Conservation (phyloP, 2,113 vertebrate genomes). For the Calidris pygmaea region DNA sequence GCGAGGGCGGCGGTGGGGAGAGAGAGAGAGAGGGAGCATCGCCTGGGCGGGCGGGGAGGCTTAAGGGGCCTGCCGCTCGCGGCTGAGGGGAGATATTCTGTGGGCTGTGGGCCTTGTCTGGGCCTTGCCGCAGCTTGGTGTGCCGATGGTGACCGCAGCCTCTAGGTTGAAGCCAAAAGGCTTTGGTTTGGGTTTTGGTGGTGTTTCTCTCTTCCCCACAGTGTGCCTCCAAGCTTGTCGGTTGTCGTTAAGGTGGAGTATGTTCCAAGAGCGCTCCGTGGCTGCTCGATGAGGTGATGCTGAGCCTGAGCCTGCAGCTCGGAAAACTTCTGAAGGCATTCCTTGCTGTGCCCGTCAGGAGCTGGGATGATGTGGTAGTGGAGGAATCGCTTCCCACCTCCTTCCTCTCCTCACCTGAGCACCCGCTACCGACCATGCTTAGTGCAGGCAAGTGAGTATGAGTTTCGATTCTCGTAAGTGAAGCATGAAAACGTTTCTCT, state of each 20-base stretch:
- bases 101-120: no score
- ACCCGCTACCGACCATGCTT: rapidly evolving
- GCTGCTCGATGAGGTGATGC: rapidly evolving
- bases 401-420: not conserved
- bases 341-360: not conserved
- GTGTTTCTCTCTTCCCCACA: rapidly evolving
- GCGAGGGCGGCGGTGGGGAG: not conserved
- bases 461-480: rapidly evolving
- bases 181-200: not conserved
- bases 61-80: rapidly evolving
- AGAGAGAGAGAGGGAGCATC: no score
- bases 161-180: not conserved
- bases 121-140: not conserved
- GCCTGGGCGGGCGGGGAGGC: not conserved
- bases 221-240: not conserved
- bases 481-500: rapidly evolving
- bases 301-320: not conserved
- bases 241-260: rapidly evolving
- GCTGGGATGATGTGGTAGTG: not conserved
- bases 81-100: not conserved
- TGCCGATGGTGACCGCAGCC: not conserved
- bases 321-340: rapidly evolving
- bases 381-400: not conserved
- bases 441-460: rapidly evolving
- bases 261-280: rapidly evolving